phyloP scores from a whole-genome alignment of 2,888 invertebrate species.

The Drosophila leonis region DNA sequence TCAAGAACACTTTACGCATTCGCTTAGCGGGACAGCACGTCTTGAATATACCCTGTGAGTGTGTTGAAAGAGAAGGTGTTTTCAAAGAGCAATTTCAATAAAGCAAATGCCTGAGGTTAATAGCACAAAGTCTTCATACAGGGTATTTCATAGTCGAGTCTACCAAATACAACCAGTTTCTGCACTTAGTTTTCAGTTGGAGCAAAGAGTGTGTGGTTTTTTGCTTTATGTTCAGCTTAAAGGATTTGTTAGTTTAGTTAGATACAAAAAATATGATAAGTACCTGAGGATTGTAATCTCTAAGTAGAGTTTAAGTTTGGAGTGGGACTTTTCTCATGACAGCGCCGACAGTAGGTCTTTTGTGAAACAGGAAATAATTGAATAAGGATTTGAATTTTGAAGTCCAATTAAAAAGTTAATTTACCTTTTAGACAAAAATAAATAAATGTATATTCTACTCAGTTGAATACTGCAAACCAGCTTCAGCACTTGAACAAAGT shows the following conservation, averaged over 20 bases:
- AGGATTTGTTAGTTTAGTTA: conserved; percentile 32
- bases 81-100: not conserved
- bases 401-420: not conserved
- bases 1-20: conserved; percentile 56
- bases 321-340: not conserved
- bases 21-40: conserved; percentile 34
- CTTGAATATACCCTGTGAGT: conserved; percentile 8
- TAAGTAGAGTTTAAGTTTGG: conserved; percentile 4
- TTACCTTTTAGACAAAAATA: not conserved
- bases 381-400: not conserved
- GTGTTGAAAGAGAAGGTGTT: not conserved
- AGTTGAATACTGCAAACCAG: not conserved
- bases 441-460: not conserved
- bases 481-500: not conserved
- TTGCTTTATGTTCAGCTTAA: conserved; percentile 19
- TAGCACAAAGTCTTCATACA: not conserved
- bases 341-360: conserved; percentile 3
- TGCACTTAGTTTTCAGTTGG: conserved; percentile 12
- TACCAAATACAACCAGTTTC: not conserved
- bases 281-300: conserved; percentile 18
- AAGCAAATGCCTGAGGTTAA: not conserved
- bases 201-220: conserved; percentile 1
- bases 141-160: not conserved
- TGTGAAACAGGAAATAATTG: not conserved
- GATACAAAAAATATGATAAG: conserved; percentile 29